phyloP scores from a whole-genome alignment of 2,113 vertebrate species.

The Cryptomyrus ogoouensis region DNA sequence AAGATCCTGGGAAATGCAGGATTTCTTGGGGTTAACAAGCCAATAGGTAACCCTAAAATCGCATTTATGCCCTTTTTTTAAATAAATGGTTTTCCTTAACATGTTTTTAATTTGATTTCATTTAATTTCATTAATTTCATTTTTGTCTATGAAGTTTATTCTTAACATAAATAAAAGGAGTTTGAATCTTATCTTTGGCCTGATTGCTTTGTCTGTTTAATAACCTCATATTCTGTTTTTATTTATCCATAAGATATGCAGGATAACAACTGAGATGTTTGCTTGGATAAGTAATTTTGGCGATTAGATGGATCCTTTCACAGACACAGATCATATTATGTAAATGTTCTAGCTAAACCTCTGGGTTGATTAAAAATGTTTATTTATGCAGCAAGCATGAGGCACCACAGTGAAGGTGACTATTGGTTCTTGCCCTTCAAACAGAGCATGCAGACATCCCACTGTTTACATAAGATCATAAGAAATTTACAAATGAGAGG shows the following conservation, averaged over 20 bases:
- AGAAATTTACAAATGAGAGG: no score
- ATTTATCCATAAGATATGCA: neutral
- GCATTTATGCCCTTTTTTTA: neutral
- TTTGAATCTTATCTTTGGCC: neutral
- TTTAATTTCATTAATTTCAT: neutral
- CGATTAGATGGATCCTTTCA: neutral
- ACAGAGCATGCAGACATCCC: neutral
- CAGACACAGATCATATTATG: neutral
- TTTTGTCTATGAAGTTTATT: neutral
- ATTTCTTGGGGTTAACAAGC: conserved; percentile 71
- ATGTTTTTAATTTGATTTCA: neutral
- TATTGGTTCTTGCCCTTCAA: neutral
- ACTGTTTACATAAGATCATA: neutral
- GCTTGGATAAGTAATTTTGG: neutral
- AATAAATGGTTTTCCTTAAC: neutral
- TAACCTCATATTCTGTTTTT: neutral
- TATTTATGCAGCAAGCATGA: neutral
- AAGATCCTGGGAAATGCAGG: conserved; percentile 69
- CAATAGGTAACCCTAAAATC: conserved; percentile 55
- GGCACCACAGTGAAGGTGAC: neutral
- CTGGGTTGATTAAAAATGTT: neutral
- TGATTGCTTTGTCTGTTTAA: neutral
- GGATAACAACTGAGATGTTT: neutral
- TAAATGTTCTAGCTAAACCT: neutral
- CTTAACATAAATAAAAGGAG: neutral